phyloP scores from a whole-genome alignment of 2,113 vertebrate species.

The Lutjanus erythropterus region DNA sequence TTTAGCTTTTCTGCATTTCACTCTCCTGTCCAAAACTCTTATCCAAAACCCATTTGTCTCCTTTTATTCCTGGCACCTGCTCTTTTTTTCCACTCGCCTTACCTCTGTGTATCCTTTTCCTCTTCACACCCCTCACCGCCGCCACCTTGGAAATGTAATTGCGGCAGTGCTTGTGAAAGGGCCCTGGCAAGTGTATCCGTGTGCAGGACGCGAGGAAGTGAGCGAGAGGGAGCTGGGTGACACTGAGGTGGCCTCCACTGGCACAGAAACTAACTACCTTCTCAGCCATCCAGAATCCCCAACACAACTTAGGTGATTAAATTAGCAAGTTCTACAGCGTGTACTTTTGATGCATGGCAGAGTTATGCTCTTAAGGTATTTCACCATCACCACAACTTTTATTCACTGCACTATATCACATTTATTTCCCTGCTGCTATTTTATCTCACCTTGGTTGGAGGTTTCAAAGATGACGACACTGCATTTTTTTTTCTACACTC shows the following conservation, averaged over 20 bases:
- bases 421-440: conserved; percentile 63
- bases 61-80: conserved; percentile 22
- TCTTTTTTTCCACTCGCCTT: conserved; percentile 20
- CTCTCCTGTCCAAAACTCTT: conserved; percentile 30
- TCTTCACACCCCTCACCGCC: conserved; percentile 31
- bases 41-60: conserved; percentile 28
- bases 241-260: conserved; percentile 63
- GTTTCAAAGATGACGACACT: conserved; percentile 45
- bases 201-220: conserved; percentile 26
- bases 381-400: conserved; percentile 67
- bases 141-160: conserved; percentile 77
- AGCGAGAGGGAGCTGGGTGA: conserved; percentile 47
- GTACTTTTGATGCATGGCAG: conserved; percentile 67
- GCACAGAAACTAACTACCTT: conserved; percentile 61
- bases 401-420: conserved; percentile 67
- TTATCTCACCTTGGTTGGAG: conserved; percentile 55
- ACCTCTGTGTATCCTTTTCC: conserved; percentile 34
- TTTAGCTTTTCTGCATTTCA: conserved; percentile 66
- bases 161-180: conserved; percentile 47
- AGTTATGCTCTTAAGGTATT: conserved; percentile 72
- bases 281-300: conserved; percentile 59
- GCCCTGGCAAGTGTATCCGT: conserved; percentile 52
- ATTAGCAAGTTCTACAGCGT: conserved; percentile 69
- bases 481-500: conserved; percentile 20
- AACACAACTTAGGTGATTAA: conserved; percentile 74